These are phyloP conservation scores for Drosophila sturtevanti DNA, from an alignment of 1,140 invertebrate genomes.

Conservation along the genomic window DNA sequence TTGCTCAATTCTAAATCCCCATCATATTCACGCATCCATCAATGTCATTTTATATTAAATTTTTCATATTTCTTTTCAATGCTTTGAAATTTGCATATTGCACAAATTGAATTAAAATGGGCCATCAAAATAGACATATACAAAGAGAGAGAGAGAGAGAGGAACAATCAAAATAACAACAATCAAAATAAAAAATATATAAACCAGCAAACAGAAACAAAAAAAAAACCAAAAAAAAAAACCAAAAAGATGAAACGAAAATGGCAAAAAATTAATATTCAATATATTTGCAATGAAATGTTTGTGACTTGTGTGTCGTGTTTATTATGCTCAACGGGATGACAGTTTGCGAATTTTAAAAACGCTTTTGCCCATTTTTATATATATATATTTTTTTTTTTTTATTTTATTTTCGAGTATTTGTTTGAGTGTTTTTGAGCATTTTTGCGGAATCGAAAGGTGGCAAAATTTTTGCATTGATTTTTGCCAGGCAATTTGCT, in stretches of 20 bases:
- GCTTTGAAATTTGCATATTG: constrained; percentile 21
- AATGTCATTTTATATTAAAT: constrained; percentile 51
- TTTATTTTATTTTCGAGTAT: constrained; percentile 19
- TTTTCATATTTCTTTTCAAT: constrained; percentile 46
- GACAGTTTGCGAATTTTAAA: constrained; percentile 74
- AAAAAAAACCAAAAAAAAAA: constrained; percentile 7
- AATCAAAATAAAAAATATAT: not conserved
- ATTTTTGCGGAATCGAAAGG: constrained; percentile 20
- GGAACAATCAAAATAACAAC: not conserved
- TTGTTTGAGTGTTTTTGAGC: constrained; percentile 16
- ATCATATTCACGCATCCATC: constrained; percentile 39
- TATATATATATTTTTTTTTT: too few relatives aligned
- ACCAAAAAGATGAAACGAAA: constrained; percentile 18
- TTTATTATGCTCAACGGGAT: constrained; percentile 53
- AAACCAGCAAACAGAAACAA: not conserved
- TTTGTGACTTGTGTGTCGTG: constrained; percentile 63
- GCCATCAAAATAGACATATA: constrained; percentile 35
- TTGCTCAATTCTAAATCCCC: constrained; percentile 8
- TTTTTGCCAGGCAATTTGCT: constrained; percentile 35
- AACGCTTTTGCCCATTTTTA: constrained; percentile 32
- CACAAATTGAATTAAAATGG: constrained; percentile 69
- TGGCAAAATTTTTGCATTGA: constrained; percentile 27
- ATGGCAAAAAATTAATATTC: constrained; percentile 64
- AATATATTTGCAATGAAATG: constrained; percentile 74
- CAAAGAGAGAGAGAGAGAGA: not conserved